phyloP scores from a whole-genome alignment of 2,888 invertebrate species.

The Rhyacophila evoluta region DNA sequence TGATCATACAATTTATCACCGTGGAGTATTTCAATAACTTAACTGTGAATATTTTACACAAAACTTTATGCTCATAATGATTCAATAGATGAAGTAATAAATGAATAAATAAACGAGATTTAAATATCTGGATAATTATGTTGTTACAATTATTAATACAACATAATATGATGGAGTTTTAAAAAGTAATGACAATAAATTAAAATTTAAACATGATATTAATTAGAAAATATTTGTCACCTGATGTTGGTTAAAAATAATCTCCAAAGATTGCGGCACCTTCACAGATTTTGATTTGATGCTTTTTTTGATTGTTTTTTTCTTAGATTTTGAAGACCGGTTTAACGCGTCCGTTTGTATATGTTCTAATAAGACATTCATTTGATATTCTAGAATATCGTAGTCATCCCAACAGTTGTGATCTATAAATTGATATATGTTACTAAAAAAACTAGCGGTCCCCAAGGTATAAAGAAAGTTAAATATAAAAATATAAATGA shows the following conservation, averaged over 20 bases:
- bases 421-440: conserved; percentile 1
- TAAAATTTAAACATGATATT: too few relatives aligned
- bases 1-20: too few relatives aligned
- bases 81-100: too few relatives aligned
- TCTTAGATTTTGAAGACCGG: not conserved
- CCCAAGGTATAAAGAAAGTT: too few relatives aligned
- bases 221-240: not conserved
- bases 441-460: not conserved
- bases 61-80: too few relatives aligned
- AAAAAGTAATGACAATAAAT: too few relatives aligned
- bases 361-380: not conserved
- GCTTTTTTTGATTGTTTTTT: not conserved
- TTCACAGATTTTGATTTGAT: not conserved
- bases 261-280: not conserved
- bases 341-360: not conserved
- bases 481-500: too few relatives aligned
- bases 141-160: too few relatives aligned
- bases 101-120: too few relatives aligned
- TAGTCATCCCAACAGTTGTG: conserved; percentile 28
- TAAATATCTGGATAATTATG: too few relatives aligned
- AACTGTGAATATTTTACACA: too few relatives aligned
- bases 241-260: not conserved
- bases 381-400: conserved; percentile 33
- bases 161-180: too few relatives aligned
- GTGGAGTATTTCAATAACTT: not conserved